Percentiles rank a stretch among this genome's conserved stretches.
phyloP scores from a whole-genome alignment of 2,888 invertebrate genomes.

The Chymomyza caudatula region DNA sequence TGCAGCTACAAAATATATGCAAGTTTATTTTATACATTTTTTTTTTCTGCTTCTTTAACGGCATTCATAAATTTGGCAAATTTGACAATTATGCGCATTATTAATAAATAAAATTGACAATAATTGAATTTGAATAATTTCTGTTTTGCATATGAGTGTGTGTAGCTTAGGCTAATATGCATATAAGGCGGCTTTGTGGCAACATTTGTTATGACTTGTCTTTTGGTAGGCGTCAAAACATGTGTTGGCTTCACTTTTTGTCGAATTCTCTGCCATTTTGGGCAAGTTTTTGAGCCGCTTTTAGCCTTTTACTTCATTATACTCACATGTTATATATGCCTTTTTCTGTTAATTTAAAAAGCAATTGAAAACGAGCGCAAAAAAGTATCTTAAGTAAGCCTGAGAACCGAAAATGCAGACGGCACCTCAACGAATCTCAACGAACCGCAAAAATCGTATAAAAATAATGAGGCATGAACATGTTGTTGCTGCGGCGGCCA shows the following conservation, averaged over 20 bases:
- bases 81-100: constrained; percentile 78
- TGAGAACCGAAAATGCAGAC: constrained; percentile 46
- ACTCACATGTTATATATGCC: no score
- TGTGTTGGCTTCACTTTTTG: constrained; percentile 56
- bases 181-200: constrained; percentile 49
- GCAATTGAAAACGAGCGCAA: constrained; percentile 12
- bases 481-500: constrained; percentile 43
- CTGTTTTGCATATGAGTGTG: constrained; percentile 45
- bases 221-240: constrained; percentile 68
- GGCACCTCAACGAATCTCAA: constrained; percentile 52
- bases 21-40: constrained; percentile 4
- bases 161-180: not conserved
- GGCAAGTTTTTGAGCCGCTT: constrained; percentile 4
- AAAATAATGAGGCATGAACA: constrained; percentile 74
- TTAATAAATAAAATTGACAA: constrained; percentile 78
- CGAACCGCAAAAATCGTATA: constrained; percentile 70
- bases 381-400: constrained; percentile 25
- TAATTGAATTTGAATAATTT: constrained; percentile 75
- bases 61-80: constrained; percentile 75
- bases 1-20: constrained; percentile 1
- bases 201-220: constrained; percentile 36
- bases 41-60: constrained; percentile 26
- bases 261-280: not conserved
- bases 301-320: constrained; percentile 10
- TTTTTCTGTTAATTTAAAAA: constrained; percentile 1